Percentiles rank a stretch among this genome's conserved stretches.
These are phyloP conservation scores for Sorex fumeus DNA, from an alignment of 2,113 vertebrate genomes.

Conservation along the genomic window DNA sequence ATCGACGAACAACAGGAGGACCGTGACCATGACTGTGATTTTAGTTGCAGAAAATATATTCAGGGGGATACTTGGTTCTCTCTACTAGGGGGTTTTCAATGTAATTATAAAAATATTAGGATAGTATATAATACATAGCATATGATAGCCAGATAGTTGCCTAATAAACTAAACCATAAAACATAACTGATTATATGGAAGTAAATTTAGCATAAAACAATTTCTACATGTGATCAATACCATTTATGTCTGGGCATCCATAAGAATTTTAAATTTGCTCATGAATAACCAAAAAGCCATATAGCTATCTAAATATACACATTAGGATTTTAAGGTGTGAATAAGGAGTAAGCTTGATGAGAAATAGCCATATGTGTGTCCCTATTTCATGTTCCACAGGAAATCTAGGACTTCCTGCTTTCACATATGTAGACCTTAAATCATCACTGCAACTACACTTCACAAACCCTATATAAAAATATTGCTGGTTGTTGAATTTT, in stretches of 20 bases:
- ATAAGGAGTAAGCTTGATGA: constrained; percentile 32
- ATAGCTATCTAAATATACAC: constrained; percentile 24
- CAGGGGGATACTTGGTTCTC: neutral
- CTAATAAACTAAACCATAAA: neutral
- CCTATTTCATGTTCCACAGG: neutral
- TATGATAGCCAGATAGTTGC: neutral
- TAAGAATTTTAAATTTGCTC: constrained; percentile 35
- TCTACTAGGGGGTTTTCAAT: neutral
- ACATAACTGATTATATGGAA: neutral
- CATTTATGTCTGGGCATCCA: constrained; percentile 9
- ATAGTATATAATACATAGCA: neutral
- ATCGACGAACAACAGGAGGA: too few relatives aligned
- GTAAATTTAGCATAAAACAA: neutral
- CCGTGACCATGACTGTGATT: too few relatives aligned
- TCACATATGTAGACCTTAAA: neutral
- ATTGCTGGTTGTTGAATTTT: neutral
- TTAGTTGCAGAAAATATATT: neutral
- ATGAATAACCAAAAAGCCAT: constrained; percentile 35
- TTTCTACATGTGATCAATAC: constrained; percentile 30
- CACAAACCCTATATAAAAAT: neutral
- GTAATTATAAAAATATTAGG: neutral
- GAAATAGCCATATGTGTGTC: constrained; percentile 40
- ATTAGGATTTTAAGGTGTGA: constrained; percentile 44
- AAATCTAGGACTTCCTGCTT: neutral
- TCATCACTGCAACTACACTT: neutral